These are phyloP conservation scores for Hypothenemus hampei DNA, from an alignment of 1,140 invertebrate species.

Conservation along the genomic window DNA sequence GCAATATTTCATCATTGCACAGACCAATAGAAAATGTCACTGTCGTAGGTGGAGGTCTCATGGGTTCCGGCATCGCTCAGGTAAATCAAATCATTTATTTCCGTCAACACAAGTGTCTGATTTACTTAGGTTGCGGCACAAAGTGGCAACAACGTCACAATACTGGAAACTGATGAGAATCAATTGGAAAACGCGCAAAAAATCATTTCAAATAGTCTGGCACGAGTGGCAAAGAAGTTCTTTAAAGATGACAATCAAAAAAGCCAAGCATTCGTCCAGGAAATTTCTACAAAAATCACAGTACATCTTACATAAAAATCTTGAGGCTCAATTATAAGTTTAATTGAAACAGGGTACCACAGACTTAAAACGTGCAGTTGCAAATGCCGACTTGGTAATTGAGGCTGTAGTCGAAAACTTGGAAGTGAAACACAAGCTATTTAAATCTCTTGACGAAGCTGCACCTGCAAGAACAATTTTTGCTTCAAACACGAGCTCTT, in stretches of 20 bases:
- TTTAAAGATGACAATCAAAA: slow-evolving; percentile 63
- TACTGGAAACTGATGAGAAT: slow-evolving; percentile 69
- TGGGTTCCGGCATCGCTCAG: slow-evolving; percentile 85
- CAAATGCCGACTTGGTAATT: slow-evolving; percentile 72
- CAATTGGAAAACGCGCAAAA: slow-evolving; percentile 64
- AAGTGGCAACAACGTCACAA: slow-evolving; percentile 67
- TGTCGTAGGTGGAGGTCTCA: slow-evolving; percentile 79
- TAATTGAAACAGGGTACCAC: no score
- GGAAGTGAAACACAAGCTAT: slow-evolving; percentile 73
- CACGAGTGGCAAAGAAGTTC: slow-evolving; percentile 73
- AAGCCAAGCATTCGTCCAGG: slow-evolving; percentile 63
- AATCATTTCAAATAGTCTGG: slow-evolving; percentile 64
- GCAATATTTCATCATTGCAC: no score
- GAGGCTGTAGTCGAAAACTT: slow-evolving; percentile 88
- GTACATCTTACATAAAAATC: background rate
- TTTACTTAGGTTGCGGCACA: slow-evolving; percentile 72
- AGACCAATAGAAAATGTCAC: slow-evolving; percentile 71
- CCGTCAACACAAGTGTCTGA: no score
- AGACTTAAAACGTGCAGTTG: slow-evolving; percentile 50
- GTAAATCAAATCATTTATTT: no score
- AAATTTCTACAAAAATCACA: slow-evolving; percentile 40
- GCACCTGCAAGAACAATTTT: slow-evolving; percentile 70
- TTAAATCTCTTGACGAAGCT: slow-evolving; percentile 56
- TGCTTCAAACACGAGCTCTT: slow-evolving; percentile 84
- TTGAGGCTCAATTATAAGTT: background rate